phyloP scores from a whole-genome alignment of 2,113 vertebrate species.

The Variabilichromis moorii region DNA sequence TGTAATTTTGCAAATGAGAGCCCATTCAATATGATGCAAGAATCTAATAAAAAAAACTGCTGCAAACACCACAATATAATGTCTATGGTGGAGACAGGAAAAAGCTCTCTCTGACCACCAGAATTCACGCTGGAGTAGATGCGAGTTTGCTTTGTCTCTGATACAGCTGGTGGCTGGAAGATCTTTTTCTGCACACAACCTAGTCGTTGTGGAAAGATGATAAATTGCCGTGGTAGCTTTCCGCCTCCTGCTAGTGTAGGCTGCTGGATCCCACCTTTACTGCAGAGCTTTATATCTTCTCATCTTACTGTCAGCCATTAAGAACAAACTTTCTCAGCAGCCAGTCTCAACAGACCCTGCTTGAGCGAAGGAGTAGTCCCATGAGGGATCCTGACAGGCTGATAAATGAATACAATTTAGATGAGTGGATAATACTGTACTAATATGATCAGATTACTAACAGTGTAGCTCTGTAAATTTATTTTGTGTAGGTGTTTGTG shows the following conservation, averaged over 20 bases:
- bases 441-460: background rate
- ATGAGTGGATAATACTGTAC: background rate
- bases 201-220: constrained; percentile 34
- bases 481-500: background rate
- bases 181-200: background rate
- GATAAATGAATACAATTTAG: background rate
- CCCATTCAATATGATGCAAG: background rate
- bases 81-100: constrained; percentile 15
- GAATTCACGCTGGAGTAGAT: constrained; percentile 17
- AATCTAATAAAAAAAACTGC: background rate
- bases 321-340: background rate
- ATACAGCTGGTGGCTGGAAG: background rate
- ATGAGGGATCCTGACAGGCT: background rate
- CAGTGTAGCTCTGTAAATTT: background rate
- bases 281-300: constrained; percentile 2
- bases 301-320: constrained; percentile 2
- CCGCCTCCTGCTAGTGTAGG: background rate
- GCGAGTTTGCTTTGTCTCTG: constrained; percentile 30
- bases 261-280: constrained; percentile 32
- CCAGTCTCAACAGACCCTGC: background rate
- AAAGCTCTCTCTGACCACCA: constrained; percentile 16
- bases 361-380: background rate
- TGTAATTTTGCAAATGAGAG: background rate
- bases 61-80: background rate
- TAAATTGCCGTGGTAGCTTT: constrained; percentile 37